phyloP scores from a whole-genome alignment of 1,140 invertebrate genomes.

The Probaryconus sp. region DNA sequence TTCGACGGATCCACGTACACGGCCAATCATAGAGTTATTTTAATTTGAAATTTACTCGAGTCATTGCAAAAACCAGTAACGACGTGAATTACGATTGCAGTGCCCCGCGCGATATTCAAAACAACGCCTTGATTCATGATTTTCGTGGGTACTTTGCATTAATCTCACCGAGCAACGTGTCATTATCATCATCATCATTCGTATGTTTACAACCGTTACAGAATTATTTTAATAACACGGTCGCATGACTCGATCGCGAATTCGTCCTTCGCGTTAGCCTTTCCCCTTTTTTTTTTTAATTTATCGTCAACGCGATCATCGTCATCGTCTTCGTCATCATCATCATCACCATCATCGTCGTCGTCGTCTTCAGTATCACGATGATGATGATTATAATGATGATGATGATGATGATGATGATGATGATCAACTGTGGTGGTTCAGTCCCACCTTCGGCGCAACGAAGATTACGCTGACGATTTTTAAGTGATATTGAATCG shows the following conservation, averaged over 20 bases:
- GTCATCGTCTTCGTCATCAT: slow-evolving; percentile 16
- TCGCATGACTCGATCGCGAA: slow-evolving; percentile 1
- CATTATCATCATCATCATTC: neutral
- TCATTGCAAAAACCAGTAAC: neutral
- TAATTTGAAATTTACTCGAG: neutral
- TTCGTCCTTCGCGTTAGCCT: neutral
- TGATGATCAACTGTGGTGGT: too few relatives aligned
- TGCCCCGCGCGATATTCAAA: neutral
- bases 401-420: too few relatives aligned
- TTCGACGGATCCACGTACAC: slow-evolving; percentile 1
- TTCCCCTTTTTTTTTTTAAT: neutral
- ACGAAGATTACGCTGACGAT: slow-evolving; percentile 26
- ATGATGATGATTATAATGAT: too few relatives aligned
- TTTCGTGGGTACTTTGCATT: neutral
- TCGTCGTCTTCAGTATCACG: neutral
- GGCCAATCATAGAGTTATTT: slow-evolving; percentile 7
- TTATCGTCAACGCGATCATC: slow-evolving; percentile 22
- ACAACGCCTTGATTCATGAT: neutral
- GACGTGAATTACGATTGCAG: neutral
- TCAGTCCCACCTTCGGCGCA: slow-evolving; percentile 2
- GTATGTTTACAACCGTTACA: neutral
- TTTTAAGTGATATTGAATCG: slow-evolving; percentile 52
- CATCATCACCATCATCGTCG: slow-evolving; percentile 2
- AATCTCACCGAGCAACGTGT: neutral
- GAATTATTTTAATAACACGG: slow-evolving; percentile 18